phyloP scores from a whole-genome alignment of 2,888 invertebrate genomes.

The Elysia crispata region DNA sequence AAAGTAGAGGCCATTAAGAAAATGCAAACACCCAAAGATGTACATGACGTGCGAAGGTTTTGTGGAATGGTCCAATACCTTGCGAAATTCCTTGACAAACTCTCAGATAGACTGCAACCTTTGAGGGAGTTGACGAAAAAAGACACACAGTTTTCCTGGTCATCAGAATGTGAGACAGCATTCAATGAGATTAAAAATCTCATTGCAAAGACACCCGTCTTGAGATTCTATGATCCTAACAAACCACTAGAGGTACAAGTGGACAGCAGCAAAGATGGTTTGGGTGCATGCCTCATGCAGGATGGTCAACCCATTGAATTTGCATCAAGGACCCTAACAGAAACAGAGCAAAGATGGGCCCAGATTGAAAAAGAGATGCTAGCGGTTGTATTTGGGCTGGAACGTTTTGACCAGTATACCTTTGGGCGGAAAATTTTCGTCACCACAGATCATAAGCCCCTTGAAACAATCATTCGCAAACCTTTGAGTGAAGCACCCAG shows the following conservation, averaged over 20 bases:
- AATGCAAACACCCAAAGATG: conserved; percentile 53
- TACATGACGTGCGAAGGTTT: conserved; percentile 52
- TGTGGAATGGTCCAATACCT: conserved; percentile 58
- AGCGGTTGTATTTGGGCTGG: conserved; percentile 20
- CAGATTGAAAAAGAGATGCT: conserved; percentile 43
- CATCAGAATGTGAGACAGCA: conserved; percentile 35
- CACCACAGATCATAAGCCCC: conserved; percentile 6
- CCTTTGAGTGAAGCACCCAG: conserved; percentile 16
- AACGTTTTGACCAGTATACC: conserved; percentile 23
- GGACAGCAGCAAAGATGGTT: conserved; percentile 3
- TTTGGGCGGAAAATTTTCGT: neutral
- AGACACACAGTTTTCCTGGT: conserved; percentile 46
- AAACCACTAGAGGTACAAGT: conserved; percentile 9
- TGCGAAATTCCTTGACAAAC: conserved; percentile 41
- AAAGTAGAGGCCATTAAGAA: conserved; percentile 53
- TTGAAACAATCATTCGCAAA: conserved; percentile 20
- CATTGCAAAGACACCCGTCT: conserved; percentile 27
- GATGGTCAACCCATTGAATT: conserved; percentile 18
- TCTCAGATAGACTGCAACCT: conserved; percentile 27
- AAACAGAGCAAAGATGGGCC: conserved; percentile 14
- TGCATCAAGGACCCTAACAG: conserved; percentile 34
- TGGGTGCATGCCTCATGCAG: conserved; percentile 12
- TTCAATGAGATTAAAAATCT: conserved; percentile 35
- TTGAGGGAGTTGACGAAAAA: conserved; percentile 50
- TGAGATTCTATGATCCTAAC: conserved; percentile 26